Percentiles rank a stretch among this genome's conserved stretches.
These are phyloP conservation scores for Neodontobutis hainanensis DNA, from an alignment of 2,113 vertebrate species.

Conservation along the genomic window DNA sequence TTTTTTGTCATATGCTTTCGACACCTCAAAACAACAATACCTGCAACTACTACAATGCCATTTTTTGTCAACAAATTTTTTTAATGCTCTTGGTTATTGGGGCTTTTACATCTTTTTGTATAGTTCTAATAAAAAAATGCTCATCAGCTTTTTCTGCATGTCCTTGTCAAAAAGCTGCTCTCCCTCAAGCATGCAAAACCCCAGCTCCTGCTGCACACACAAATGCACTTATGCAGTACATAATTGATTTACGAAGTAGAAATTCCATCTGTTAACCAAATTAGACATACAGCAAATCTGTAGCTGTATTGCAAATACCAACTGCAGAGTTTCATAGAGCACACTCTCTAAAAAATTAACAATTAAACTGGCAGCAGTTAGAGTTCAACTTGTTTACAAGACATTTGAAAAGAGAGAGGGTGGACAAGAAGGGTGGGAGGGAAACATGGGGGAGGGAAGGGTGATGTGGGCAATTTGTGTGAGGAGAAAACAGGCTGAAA, in stretches of 20 bases:
- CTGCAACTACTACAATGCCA: too few species aligned
- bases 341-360: conserved; percentile 77
- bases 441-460: conserved; percentile 46
- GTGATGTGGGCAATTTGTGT: conserved; percentile 66
- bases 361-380: conserved; percentile 82
- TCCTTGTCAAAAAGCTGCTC: too few species aligned
- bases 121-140: too few species aligned
- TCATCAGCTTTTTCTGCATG: too few species aligned
- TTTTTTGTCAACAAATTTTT: too few species aligned
- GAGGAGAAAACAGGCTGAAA: conserved; percentile 80
- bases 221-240: conserved; percentile 16
- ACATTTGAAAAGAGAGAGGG: conserved; percentile 58
- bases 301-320: conserved; percentile 4
- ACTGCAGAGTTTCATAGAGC: conserved; percentile 55
- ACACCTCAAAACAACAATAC: too few species aligned
- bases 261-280: conserved; percentile 30
- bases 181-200: background rate
- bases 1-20: too few species aligned
- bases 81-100: too few species aligned
- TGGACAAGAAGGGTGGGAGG: conserved; percentile 29
- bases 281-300: conserved; percentile 19
- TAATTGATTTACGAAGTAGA: conserved; percentile 58
- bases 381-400: conserved; percentile 86
- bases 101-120: too few species aligned
- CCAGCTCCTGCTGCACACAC: background rate